Evolutionary conservation across 1,140 invertebrate species (phyloP), one percentile per base, ranked within the genome.

Genomic region (Trachymyrmex septentrionalis): DNA sequence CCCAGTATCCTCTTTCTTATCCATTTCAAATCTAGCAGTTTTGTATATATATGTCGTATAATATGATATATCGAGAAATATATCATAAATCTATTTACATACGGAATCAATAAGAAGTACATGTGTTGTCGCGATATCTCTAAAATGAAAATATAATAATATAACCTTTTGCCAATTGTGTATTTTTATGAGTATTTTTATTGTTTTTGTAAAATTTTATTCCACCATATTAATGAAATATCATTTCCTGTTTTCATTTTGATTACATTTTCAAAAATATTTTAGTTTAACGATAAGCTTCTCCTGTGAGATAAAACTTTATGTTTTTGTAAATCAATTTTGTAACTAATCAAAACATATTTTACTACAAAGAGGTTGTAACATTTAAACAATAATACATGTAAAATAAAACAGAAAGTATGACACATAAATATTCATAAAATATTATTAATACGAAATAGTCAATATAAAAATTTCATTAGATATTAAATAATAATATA

Each of bases 11-110:
- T 53, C 19, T 55, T 55, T 55, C 30, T 69, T 27, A 69, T 69
- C 50, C 24, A 27, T 57, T 69, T 69, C 21, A 34, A 71, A 48
- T 81, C 48, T 27, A 57, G 34, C 77, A 38, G n/a, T 81, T 69
- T 48, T 12, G 19, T 34, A 64, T 66, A 66, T 57, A 38, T 16
- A 21, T 53, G 24, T 24, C n/a, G 38, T 44, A 44, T 44, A 44
- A 44, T 44, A 44, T 44, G 38, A 44, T 27, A 44, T 81, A 71
- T 81, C 10, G 5, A 44, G 38, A 14, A 71, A 21, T 57, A 44
- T 27, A 71, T 69, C 50, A 19, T 57, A 57, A 71, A 81, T 81
- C 21, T 57, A 59, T 69, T 59, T 21, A 57, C 34, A 21, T 57
- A 16, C 16, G 12, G 27, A 66, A 81, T 71, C 50, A 71, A 81